Base-by-base conservation (phyloP, 2,113 vertebrate species). In the Delphinapterus leucas region DNA sequence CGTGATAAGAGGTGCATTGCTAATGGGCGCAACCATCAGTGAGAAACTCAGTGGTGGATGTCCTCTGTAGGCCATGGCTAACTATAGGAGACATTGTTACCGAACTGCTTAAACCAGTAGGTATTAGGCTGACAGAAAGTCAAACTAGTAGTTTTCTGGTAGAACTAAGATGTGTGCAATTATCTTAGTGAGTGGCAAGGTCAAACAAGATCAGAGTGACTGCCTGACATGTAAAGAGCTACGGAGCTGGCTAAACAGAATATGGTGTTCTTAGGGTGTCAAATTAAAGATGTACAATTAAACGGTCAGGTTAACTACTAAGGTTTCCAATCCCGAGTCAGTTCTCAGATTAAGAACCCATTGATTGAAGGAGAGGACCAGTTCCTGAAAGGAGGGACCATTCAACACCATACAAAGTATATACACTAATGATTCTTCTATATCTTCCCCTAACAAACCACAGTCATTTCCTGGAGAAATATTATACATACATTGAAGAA, bases 1-100 rank as follows among this genome's bases (percentile, higher is more conserved):
- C 23, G 31, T 79, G 36, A 6, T 67, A 65, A 73, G 33, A 9
- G 21, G 61, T 25, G 4, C 2, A 28, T 53, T 31, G 28, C 21
- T 81, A 3, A 41, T 49, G 18, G 58, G 17, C 0, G 25, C 5
- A 14, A 31, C 5, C 0, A 17, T 58, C 6, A 4, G 1, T n/a
- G 23, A 28, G 20, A 81, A 68, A 0, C 18, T 77, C 55, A 53
- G 33, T 70, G n/a, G 2, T 26, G 44, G 9, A 13, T 87, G 10
- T 58, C 49, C 60, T 95, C 5, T 88, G 1, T 33, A 68, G n/a
- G 47, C 49, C 21, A 23, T 14, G 14, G 31, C 8, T 87, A 12
- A 47, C 53, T 31, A 1, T 5, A 93, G 44, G 61, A 80, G 23
- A 77, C 20, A 8, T 25, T 44, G 6, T 53, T 65, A 58, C 12